Evolutionary conservation across 2,888 invertebrate species (phyloP).

Genomic region (Xanthorhoe spadicearia): DNA sequence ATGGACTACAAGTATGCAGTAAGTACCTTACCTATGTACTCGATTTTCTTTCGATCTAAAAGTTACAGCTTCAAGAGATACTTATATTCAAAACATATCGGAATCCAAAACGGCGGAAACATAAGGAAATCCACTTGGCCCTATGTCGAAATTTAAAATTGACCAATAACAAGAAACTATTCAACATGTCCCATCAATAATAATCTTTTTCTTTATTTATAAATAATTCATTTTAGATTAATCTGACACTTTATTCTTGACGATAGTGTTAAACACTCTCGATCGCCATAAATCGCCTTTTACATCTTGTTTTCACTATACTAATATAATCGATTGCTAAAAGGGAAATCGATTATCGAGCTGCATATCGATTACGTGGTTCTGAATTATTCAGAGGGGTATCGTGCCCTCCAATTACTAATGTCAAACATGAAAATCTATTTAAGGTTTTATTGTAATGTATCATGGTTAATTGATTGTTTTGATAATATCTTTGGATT

Average conservation of each 20-base stretch:
- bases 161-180: too few species aligned
- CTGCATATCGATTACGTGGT: conserved; percentile 62
- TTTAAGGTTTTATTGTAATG: conserved; percentile 19
- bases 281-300: conserved; percentile 21
- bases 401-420: conserved; percentile 42
- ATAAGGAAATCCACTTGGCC: too few species aligned
- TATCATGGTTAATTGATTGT: conserved; percentile 24
- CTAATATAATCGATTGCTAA: conserved; percentile 38
- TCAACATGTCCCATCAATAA: too few species aligned
- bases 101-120: too few species aligned
- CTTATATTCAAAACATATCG: too few species aligned
- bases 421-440: conserved; percentile 23
- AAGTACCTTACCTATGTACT: too few species aligned
- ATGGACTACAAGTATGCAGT: too few species aligned
- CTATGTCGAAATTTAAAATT: too few species aligned
- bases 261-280: conserved; percentile 5
- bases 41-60: too few species aligned
- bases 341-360: conserved; percentile 60
- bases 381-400: conserved; percentile 60
- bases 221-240: neutral
- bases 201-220: neutral
- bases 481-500: conserved; percentile 42
- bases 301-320: conserved; percentile 30
- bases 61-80: too few species aligned
- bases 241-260: conserved; percentile 18